Evolutionary conservation across 2,113 vertebrate species (phyloP).

Genomic region (Menura novaehollandiae): DNA sequence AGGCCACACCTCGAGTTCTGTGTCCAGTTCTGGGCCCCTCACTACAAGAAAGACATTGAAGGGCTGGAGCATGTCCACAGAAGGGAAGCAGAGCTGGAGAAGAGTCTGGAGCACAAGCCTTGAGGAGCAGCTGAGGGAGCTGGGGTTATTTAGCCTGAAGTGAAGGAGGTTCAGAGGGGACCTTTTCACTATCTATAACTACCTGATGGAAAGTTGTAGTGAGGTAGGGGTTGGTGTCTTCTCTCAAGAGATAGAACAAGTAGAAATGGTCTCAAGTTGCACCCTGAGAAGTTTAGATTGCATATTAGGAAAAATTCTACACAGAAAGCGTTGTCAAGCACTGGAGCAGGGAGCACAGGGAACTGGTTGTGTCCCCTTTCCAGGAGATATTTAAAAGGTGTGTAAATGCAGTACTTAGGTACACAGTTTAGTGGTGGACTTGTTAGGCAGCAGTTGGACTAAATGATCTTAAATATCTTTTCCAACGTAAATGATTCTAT

Average conservation of each 20-base stretch:
- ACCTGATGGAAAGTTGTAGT: not conserved
- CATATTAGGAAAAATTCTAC: not conserved
- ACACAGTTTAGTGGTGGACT: not conserved
- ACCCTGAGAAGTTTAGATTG: not conserved
- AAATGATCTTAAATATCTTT: not conserved
- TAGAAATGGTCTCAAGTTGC: not conserved
- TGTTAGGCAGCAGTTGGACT: not conserved
- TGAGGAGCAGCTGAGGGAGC: not conserved
- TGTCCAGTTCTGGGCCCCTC: not conserved
- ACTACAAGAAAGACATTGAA: not conserved
- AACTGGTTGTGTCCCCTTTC: not conserved
- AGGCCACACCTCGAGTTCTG: too few relatives aligned
- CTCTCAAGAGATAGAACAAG: not conserved
- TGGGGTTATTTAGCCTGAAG: not conserved
- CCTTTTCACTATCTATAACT: not conserved
- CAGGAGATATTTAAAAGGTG: not conserved
- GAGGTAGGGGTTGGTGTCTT: not conserved
- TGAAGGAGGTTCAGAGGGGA: not conserved
- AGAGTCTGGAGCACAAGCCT: not conserved
- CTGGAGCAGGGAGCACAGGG: not conserved
- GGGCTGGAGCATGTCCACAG: not conserved
- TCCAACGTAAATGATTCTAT: not conserved
- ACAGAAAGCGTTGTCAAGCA: not conserved
- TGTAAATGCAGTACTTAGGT: fast-evolving
- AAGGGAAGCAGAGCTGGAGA: not conserved